Evolutionary conservation across 2,888 invertebrate genomes (phyloP).

Genomic region (Lithophane semibrunnea): DNA sequence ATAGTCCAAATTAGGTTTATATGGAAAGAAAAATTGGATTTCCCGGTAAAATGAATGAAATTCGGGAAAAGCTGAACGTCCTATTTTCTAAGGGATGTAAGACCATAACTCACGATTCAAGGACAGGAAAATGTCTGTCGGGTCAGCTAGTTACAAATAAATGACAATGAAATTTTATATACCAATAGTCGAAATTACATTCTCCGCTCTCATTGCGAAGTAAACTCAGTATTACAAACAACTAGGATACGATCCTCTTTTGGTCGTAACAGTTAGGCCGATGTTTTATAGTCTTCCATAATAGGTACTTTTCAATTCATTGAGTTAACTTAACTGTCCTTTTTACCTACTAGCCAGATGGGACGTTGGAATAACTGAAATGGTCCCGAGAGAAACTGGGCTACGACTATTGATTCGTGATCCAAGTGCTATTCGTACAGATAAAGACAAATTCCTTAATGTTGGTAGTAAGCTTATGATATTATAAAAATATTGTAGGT

Average conservation of each 20-base stretch:
- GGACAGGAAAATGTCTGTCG: neutral
- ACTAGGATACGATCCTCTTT: constrained; percentile 10
- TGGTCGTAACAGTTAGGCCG: constrained; percentile 43
- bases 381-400: neutral
- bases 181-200: constrained; percentile 1
- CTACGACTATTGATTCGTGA: neutral
- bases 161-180: neutral
- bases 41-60: no score
- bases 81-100: neutral
- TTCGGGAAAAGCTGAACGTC: neutral
- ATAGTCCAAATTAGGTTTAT: no score
- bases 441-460: neutral
- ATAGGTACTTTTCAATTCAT: constrained; percentile 35
- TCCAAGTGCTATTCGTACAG: constrained; percentile 1
- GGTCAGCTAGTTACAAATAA: neutral
- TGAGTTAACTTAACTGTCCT: constrained; percentile 39
- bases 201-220: neutral
- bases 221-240: constrained; percentile 5
- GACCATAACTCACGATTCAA: neutral
- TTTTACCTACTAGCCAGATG: constrained; percentile 53
- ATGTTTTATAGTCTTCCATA: constrained; percentile 46
- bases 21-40: neutral
- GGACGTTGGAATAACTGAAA: constrained; percentile 41
- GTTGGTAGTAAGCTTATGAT: no score
- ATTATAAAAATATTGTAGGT: neutral